Conservation (phyloP, 2,888 invertebrate genomes). For the Homarus gammarus region DNA sequence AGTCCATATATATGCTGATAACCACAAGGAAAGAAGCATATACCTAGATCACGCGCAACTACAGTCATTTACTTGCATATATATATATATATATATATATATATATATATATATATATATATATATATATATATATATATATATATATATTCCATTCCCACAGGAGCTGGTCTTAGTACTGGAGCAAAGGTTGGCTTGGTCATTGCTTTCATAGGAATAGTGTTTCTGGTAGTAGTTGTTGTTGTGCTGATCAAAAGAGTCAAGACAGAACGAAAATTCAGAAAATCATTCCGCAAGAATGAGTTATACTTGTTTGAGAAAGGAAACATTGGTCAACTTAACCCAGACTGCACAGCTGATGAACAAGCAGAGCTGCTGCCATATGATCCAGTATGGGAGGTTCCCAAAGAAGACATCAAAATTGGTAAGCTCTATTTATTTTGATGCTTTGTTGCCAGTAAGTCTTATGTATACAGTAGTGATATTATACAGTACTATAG, state of each 20-base stretch:
- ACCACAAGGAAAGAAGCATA: no score
- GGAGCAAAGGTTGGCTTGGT: slow-evolving; percentile 24
- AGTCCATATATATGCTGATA: no score
- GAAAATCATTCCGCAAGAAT: slow-evolving; percentile 39
- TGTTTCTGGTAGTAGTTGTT: slow-evolving; percentile 46
- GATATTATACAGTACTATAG: no score
- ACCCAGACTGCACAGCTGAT: slow-evolving; percentile 86
- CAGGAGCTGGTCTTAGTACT: slow-evolving; percentile 32
- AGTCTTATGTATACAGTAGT: no score
- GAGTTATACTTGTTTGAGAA: slow-evolving; percentile 66
- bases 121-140: no score
- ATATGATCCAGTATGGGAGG: slow-evolving; percentile 93
- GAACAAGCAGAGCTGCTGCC: slow-evolving; percentile 97
- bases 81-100: background rate
- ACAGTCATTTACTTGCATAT: no score
- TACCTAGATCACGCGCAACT: no score
- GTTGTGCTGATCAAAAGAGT: slow-evolving; percentile 52
- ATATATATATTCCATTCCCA: background rate
- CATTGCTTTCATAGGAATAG: slow-evolving; percentile 17
- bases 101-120: background rate
- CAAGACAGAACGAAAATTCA: slow-evolving; percentile 51
- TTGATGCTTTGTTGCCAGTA: no score
- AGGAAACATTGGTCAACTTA: slow-evolving; percentile 70
- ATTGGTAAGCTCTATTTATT: slow-evolving; percentile 83
- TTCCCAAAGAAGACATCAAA: slow-evolving; percentile 90